Evolutionary conservation across 2,797 vertebrate genomes (phyloP), one percentile per base, ranked within the genome.

Genomic region (Distichodus sexfasciatus): DNA sequence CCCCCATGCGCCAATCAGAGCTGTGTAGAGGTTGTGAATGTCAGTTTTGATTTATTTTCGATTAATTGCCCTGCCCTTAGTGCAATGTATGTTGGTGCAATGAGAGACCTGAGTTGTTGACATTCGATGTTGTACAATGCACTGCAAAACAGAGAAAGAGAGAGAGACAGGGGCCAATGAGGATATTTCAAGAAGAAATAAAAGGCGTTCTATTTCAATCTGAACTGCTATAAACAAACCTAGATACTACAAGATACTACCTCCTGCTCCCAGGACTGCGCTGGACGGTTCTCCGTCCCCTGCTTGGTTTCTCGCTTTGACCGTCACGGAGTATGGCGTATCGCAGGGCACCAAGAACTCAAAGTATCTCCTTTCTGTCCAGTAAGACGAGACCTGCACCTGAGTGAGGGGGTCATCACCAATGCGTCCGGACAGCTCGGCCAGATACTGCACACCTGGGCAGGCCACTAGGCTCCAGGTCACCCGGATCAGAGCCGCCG

Each of bases 321-420:
- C 82, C 0, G 84, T 88, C 17, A 91, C 48, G 24, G 76, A 86
- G 62, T 84, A 93, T 6, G 59, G 10, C 7, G 89, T 87, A 78
- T 90, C 85, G 71, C 90, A 91, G 6, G 90, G 90, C 50, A 93
- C 53, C 0, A 81, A 85, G 4, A 90, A 74, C 77, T 92, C 91
- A 72, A 90, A 94, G 76, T 85, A 92, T 1, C 64, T 64, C 64
- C 53, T 66, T 0, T 80, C 35, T 4, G 78, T 78, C 91, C 90
- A 92, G 68, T 93, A 92, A 31, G 90, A 92, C 1, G 80, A 67
- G 14, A 92, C 2, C 0, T 77, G 59, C 74, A 91, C 85, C 19
- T 72, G 9, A 1, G 77, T 47, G 21, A 73, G 48, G 5, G 83
- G 80, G 71, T 83, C 63, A 47, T 81, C 71, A 23, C 84, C 12